Base-by-base conservation (phyloP, 2,113 vertebrate species). In the Chloroceryle aenea region DNA sequence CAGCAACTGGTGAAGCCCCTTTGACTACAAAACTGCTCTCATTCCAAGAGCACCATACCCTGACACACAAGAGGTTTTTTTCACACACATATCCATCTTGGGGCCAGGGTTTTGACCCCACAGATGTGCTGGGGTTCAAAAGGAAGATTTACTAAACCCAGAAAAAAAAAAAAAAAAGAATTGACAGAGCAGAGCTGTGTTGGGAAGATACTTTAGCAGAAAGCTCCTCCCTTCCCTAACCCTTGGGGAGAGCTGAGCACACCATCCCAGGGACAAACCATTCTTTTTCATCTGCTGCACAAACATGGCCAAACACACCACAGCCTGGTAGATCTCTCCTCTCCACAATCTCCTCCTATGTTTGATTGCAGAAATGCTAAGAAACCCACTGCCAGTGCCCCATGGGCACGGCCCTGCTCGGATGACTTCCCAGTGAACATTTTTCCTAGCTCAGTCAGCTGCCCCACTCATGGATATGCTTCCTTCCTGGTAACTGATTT, bases 1-100 rank as follows among this genome's bases (percentile, higher is more conserved):
- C 95, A 97, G 79, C 95, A 87, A 74, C 76, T 79, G 74, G 84
- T 91, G 78, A 67, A 68, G 40, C 97, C 92, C 10, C 20, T 48
- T 75, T 81, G 91, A 26, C 48, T 81, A 64, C 89, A 94, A 89
- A 89, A 16, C 14, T 20, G 5, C 43, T 69, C 50, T 56, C 30
- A 4, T 29, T 73, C 58, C 43, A 29, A 58, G 47, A 64, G 29
- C 36, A 16, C 36, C 7, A 20, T 20, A 34, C 27, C 59, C 52
- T 26, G 12, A 61, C 8, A 50, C 23, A 23, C 16, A 8, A 9
- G 16, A 5, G 2, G 4, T 30, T 32, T 30, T 73, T 59, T 61
- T 26, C 48, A 58, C 1, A 1, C 38, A 34, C 6, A 3, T 6
- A 7, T 59, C 62, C 15, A 1, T 11, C 32, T 52, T 1, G 0